Evolutionary conservation across 2,797 vertebrate genomes (phyloP).

Genomic region (Phoeniculus purpureus): DNA sequence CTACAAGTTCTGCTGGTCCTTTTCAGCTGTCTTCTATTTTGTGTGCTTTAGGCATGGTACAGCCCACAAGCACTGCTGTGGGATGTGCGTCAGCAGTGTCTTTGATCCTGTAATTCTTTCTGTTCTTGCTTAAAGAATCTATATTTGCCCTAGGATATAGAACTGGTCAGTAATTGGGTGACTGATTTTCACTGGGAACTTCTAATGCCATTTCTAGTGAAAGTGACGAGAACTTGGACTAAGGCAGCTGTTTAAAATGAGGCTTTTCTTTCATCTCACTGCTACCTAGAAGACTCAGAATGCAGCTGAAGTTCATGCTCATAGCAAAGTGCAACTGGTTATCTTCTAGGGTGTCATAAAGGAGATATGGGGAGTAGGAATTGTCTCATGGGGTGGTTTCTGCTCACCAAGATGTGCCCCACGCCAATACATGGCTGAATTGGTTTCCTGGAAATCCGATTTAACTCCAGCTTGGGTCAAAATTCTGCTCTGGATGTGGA

Average conservation of each 20-base stretch:
- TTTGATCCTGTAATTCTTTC: background rate
- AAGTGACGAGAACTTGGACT: background rate
- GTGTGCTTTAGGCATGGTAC: background rate
- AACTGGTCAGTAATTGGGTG: background rate
- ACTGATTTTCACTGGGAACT: background rate
- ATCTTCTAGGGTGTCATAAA: background rate
- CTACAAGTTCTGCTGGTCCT: background rate
- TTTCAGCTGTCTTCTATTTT: background rate
- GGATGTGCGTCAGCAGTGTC: background rate
- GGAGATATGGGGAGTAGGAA: background rate
- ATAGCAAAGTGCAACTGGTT: background rate
- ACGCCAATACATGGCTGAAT: fast-evolving
- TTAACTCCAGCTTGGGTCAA: background rate
- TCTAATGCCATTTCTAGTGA: background rate
- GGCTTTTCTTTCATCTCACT: background rate
- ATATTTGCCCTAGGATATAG: background rate
- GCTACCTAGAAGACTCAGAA: background rate
- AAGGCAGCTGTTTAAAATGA: background rate
- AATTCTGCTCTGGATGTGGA: background rate
- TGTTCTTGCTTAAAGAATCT: conserved; percentile 23
- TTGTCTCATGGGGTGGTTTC: fast-evolving
- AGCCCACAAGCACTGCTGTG: background rate
- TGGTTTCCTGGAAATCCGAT: background rate
- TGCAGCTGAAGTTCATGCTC: background rate
- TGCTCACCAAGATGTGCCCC: background rate